Evolutionary conservation across 2,888 invertebrate genomes (phyloP), one percentile per base, ranked within the genome.

Genomic region (Netelia virgata): DNA sequence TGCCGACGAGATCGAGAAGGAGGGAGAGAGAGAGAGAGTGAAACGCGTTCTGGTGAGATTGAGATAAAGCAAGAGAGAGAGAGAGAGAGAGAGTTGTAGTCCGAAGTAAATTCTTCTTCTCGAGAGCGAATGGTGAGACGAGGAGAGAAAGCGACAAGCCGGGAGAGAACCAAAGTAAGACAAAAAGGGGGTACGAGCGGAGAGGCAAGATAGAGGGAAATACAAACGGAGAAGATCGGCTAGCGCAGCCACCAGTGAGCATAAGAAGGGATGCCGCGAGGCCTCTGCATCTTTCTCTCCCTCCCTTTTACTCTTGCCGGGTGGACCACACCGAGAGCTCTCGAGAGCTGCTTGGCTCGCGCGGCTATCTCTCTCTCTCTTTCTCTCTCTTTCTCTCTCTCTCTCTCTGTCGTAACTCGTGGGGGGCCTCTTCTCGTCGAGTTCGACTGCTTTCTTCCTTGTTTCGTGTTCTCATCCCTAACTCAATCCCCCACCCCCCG

Each of bases 241-340:
- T 64, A 72, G 75, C 70, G 70, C 68, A 68, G 59, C 70, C 55
- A 69, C 86, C 73, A 57, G 86, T 82, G 88, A 89, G 81, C 57
- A 86, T 81, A 89, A 89, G 90, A 87, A 91, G 92, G 92, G 92
- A 91, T 92, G 92, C 92, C 92, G 91, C 90, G 86, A 91, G 92
- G 91, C 90, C 87, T 90, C 83, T 57, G 28, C 82, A 41, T 72
- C 23, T 55, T 72, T 72, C 64, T 72, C 43, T 70, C 18, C 36
- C 55, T 20, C 57, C 41, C 59, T 73, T 61, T 78, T 70, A 50
- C 23, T 66, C 28, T 28, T 28, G 28, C 28, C 70, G 68, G 88
- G 88, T 89, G 90, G 88, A 91, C 92, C 92, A 92, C 92, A 92
- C 92, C 89, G 91, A 89, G 90, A 90, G 92, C 88, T 79, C 88